Evolutionary conservation across 2,888 invertebrate genomes (phyloP).

Genomic region (Ceramica pisi): DNA sequence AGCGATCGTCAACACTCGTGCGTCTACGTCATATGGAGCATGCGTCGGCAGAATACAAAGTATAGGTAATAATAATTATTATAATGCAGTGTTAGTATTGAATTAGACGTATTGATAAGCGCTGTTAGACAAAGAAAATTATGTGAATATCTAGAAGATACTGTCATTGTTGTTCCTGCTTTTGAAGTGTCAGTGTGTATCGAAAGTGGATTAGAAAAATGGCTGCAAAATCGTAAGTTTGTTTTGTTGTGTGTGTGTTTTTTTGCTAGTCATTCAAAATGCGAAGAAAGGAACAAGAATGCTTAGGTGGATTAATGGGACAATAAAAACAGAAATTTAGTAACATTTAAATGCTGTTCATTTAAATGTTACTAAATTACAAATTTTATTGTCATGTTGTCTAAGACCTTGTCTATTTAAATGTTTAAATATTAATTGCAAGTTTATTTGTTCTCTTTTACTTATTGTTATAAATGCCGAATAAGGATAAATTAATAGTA

Average conservation of each 20-base stretch:
- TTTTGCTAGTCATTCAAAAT: too few species aligned
- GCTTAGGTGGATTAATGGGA: too few species aligned
- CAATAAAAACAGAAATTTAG: too few species aligned
- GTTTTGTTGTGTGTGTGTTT: slow-evolving; percentile 6
- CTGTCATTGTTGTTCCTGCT: background rate
- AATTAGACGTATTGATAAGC: slow-evolving; percentile 40
- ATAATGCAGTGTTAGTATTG: background rate
- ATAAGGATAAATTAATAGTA: too few species aligned
- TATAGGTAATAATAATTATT: background rate
- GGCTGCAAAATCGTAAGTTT: slow-evolving; percentile 42
- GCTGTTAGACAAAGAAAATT: slow-evolving; percentile 13
- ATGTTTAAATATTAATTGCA: too few species aligned
- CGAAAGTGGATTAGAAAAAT: slow-evolving; percentile 22
- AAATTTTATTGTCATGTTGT: too few species aligned
- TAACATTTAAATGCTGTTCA: too few species aligned
- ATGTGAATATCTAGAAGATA: background rate
- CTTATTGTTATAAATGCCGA: too few species aligned
- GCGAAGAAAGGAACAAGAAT: too few species aligned
- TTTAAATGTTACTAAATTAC: too few species aligned
- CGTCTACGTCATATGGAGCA: slow-evolving; percentile 31
- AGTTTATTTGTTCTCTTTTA: too few species aligned
- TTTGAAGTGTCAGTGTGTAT: slow-evolving; percentile 27
- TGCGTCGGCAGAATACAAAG: background rate
- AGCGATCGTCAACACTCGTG: slow-evolving; percentile 20
- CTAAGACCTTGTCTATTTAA: too few species aligned